These are phyloP conservation scores for Euplagia quadripunctaria DNA, from an alignment of 2,888 invertebrate genomes.

Conservation along the genomic window DNA sequence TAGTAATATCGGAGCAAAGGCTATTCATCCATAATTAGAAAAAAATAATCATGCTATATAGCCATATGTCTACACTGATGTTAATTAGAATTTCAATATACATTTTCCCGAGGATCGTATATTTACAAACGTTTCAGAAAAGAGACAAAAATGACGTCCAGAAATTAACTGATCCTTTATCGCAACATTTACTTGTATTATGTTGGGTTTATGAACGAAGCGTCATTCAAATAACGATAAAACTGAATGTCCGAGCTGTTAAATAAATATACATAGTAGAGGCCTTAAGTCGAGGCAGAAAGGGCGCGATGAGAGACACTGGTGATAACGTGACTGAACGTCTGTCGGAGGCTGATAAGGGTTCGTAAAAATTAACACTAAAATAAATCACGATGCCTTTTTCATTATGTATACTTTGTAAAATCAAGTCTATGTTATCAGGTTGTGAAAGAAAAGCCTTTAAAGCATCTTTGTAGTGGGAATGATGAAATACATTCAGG, in stretches of 20 bases:
- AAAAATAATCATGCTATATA: too few species aligned
- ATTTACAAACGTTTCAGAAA: conserved; percentile 14
- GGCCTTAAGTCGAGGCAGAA: conserved; percentile 20
- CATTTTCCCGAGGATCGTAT: conserved; percentile 12
- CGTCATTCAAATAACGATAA: conserved; percentile 54
- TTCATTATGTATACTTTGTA: conserved; percentile 23
- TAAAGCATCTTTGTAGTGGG: neutral
- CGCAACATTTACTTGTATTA: conserved; percentile 42
- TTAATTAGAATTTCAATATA: conserved; percentile 12
- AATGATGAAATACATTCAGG: neutral
- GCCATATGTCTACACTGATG: neutral
- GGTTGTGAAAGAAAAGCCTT: neutral
- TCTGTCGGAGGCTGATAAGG: conserved; percentile 53
- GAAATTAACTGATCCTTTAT: conserved; percentile 52
- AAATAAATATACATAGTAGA: conserved; percentile 43
- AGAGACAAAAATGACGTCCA: conserved; percentile 29
- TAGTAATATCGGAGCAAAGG: too few species aligned
- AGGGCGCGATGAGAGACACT: conserved; percentile 18
- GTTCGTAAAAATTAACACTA: conserved; percentile 28
- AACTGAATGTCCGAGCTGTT: conserved; percentile 47
- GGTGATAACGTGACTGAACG: conserved; percentile 35
- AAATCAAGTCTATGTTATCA: neutral
- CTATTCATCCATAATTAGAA: too few species aligned
- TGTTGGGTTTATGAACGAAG: conserved; percentile 42
- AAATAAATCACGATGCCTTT: conserved; percentile 20